Evolutionary conservation across 2,888 invertebrate species (phyloP), one percentile per base, ranked within the genome.

Genomic region (Diloba caeruleocephala): DNA sequence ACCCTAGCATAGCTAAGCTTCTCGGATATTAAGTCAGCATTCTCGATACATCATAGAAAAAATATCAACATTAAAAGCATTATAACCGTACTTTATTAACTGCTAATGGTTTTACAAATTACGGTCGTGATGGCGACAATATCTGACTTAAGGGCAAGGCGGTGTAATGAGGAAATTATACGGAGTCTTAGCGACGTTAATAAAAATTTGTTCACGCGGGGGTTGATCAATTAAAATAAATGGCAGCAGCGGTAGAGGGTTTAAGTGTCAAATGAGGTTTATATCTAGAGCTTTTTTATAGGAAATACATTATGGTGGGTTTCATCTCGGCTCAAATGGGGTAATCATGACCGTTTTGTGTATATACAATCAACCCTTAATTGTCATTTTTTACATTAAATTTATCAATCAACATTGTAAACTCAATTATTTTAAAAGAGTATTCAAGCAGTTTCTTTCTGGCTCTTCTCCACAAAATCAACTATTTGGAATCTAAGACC

Each of bases 111-210:
- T 70, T 74, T 76, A 86, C 73, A 72, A 87, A 87, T 85, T 83
- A 79, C 81, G 64, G 60, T 38, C 54, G 49, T 70, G 68, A 79
- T 81, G 79, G 83, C 76, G 77, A 78, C 74, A 79, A 80, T 76
- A 78, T 81, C 78, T 71, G 82, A 78, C 81, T 82, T 84, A 83
- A 79, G 78, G 76, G 79, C 79, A 81, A 81, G 74, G 71, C 74
- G 60, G 60, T 53, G 77, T 88, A 91, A 92, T 86, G 92, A 89
- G 85, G 86, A 92, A 91, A 92, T 92, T 92, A 92, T 92, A 83
- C 92, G 75, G 76, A 78, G 91, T 77, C 90, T 92, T 92, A 90
- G 82, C 85, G 74, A 74, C 84, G 79, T 85, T 89, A 88, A 89
- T 90, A 92, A 92, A 92, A 92, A 92, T 92, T 91, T 90, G 90